Percentiles rank a stretch among this genome's conserved stretches.
Evolutionary conservation across 2,888 invertebrate genomes (phyloP).

Genomic region (Nemoura dubitans): DNA sequence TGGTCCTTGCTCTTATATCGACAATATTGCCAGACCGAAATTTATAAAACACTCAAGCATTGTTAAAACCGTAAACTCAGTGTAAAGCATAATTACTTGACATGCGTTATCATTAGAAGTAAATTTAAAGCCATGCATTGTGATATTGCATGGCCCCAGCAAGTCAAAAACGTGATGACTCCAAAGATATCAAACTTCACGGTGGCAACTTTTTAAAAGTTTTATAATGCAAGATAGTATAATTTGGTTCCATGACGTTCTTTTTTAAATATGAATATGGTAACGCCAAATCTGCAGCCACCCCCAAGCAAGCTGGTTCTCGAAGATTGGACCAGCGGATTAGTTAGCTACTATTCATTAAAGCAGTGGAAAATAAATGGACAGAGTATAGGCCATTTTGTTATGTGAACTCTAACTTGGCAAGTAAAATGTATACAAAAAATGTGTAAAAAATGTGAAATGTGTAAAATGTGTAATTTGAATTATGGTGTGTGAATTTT

Average conservation of each 20-base stretch:
- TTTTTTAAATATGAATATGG: constrained; percentile 29
- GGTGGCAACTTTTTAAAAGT: background rate
- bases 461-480: too few relatives aligned
- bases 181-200: background rate
- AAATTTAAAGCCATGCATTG: background rate
- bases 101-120: too few relatives aligned
- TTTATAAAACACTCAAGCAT: too few relatives aligned
- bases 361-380: background rate
- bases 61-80: too few relatives aligned
- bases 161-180: background rate
- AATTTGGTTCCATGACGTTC: background rate
- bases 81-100: too few relatives aligned
- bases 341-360: background rate
- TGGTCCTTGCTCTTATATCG: too few relatives aligned
- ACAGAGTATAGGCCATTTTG: background rate
- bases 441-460: too few relatives aligned
- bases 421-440: too few relatives aligned
- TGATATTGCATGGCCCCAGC: background rate
- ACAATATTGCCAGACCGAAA: too few relatives aligned
- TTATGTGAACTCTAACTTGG: background rate
- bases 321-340: too few relatives aligned
- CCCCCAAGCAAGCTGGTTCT: background rate
- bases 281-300: background rate
- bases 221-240: constrained; percentile 8
- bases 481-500: too few relatives aligned